Evolutionary conservation across 2,113 vertebrate genomes (phyloP), one percentile per base, ranked within the genome.

Genomic region (Lanius ludovicianus): DNA sequence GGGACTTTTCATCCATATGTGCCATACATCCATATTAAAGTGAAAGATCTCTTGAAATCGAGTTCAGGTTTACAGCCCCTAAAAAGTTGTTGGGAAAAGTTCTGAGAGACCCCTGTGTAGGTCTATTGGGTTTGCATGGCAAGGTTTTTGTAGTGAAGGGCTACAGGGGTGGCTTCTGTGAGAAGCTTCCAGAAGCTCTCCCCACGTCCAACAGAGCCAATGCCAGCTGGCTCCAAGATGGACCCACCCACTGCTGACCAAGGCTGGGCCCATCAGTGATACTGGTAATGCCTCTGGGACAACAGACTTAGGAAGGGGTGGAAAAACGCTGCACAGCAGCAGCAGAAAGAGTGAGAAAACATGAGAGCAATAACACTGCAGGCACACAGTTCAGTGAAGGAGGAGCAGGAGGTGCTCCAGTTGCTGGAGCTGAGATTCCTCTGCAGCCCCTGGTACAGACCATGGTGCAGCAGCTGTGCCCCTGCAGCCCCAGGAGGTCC

Each of bases 351-450:
- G 31, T 57, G 23, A 56, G 49, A 37, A 64, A 37, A 57, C 37
- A 7, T 10, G 57, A 64, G 55, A 49, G 35, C n/a, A 62, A 11
- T 30, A 41, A 28, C 31, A 23, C 30, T 24, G 15, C 41, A 60
- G 42, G 25, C 21, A 35, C 1, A 1, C 8, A 44, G 42, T n/a
- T n/a, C 64, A n/a, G 27, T 64, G 64, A 33, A 44, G 50, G 27
- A 90, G 42, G 18, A 5, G 22, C 22, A 70, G 49, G 42, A 77
- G 31, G 23, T 63, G 27, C 35, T 63, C 31, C 56, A 42, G 41
- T 35, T 4, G 7, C 30, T 0, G 0, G n/a, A 69, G 41, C 25
- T 16, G 70, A 47, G 25, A 16, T 56, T 55, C 15, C 31, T 5
- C 31, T 49, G 47, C 10, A 18, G 55, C n/a, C 25, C 5, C 3